A percentile compares a stretch with the other conserved stretches of the same genome.
Evolutionary conservation across 1,140 invertebrate genomes (phyloP).

Genomic region (Brachionus paranguensis): DNA sequence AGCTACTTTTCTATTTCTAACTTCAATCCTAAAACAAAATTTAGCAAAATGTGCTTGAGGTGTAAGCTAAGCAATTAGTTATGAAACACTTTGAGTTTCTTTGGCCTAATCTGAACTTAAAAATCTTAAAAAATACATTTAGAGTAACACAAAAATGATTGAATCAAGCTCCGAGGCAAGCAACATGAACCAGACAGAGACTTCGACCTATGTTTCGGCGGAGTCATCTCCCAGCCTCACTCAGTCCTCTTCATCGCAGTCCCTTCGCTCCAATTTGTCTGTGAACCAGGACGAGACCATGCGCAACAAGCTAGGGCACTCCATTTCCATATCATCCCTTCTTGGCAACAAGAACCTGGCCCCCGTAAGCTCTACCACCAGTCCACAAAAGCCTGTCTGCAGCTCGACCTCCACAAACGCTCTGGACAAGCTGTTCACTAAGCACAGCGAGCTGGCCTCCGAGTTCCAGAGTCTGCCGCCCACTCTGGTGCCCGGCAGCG

Average conservation of each 20-base stretch:
- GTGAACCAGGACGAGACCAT: not conserved
- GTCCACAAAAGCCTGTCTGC: not conserved
- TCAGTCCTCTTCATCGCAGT: not conserved
- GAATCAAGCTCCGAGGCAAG: not conserved
- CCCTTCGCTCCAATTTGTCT: not conserved
- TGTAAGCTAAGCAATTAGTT: not conserved
- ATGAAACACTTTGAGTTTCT: not conserved
- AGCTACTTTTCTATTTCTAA: not conserved
- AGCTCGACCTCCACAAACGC: slow-evolving; percentile 1
- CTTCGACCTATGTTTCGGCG: not conserved
- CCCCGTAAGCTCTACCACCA: not conserved
- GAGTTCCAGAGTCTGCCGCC: slow-evolving; percentile 11
- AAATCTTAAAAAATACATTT: not conserved
- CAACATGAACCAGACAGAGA: not conserved
- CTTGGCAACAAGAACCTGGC: slow-evolving; percentile 2
- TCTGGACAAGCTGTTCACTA: not conserved
- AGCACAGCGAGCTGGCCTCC: not conserved
- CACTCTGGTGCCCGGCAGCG: not conserved
- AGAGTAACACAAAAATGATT: not conserved
- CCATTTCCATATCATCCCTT: slow-evolving; percentile 5
- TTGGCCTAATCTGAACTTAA: not conserved
- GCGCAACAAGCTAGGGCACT: not conserved
- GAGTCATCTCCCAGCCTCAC: not conserved
- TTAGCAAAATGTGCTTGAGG: not conserved
- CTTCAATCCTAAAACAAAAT: not conserved